A percentile compares a stretch with the other conserved stretches of the same genome.
Evolutionary conservation across 1,140 invertebrate species (phyloP).

Genomic region (Pseudomyrmex sp.): DNA sequence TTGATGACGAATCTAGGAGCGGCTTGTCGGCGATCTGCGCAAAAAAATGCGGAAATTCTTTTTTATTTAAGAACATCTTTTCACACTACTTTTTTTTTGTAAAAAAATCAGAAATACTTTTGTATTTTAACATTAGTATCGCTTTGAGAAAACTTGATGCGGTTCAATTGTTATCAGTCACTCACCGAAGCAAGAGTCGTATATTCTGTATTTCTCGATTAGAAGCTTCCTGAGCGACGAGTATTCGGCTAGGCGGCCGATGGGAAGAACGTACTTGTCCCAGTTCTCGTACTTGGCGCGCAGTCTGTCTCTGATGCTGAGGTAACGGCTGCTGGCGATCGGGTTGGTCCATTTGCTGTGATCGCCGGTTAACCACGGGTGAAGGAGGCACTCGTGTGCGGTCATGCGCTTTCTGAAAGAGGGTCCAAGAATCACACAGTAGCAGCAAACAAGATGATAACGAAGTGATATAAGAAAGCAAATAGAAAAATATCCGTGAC

Average conservation of each 20-base stretch:
- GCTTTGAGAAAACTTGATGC: too few species aligned
- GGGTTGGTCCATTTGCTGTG: slow-evolving; percentile 90
- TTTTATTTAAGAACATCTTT: background rate
- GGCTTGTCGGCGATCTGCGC: slow-evolving; percentile 96
- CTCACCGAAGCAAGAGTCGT: slow-evolving; percentile 97
- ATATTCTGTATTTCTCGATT: slow-evolving; percentile 98
- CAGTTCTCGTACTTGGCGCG: slow-evolving; percentile 95
- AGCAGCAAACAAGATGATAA: background rate
- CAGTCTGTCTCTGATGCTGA: slow-evolving; percentile 94
- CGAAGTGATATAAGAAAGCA: background rate
- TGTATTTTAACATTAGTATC: too few species aligned
- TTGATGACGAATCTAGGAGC: slow-evolving; percentile 99
- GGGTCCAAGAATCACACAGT: background rate
- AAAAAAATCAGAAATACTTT: too few species aligned
- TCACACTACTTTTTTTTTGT: too few species aligned
- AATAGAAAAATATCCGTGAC: slow-evolving; percentile 75
- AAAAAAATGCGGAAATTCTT: slow-evolving; percentile 8
- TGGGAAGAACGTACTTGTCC: slow-evolving; percentile 96
- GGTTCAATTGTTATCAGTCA: slow-evolving; percentile 26
- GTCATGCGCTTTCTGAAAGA: slow-evolving; percentile 96
- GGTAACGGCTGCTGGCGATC: slow-evolving; percentile 93
- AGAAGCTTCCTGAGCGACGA: slow-evolving; percentile 98
- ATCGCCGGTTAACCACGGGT: slow-evolving; percentile 97
- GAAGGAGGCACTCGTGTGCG: slow-evolving; percentile 97
- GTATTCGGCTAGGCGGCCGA: slow-evolving; percentile 98